phyloP scores from a whole-genome alignment of 2,797 vertebrate species.

The Cyprinodon diabolis region DNA sequence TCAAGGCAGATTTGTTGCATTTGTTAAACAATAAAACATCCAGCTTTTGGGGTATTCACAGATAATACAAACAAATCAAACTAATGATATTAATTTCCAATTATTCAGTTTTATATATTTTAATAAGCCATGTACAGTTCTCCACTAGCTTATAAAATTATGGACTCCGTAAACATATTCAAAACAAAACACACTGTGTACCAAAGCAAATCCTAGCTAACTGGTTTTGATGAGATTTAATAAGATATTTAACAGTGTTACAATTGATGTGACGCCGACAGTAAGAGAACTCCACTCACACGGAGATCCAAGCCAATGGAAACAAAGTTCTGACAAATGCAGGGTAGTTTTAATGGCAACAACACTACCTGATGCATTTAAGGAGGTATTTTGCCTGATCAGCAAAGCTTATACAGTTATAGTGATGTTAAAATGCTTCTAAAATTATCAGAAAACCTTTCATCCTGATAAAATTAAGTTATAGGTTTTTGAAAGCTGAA shows the following conservation, averaged over 20 bases:
- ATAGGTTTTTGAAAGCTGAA: no score
- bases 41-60: constrained; percentile 23
- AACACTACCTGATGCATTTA: no score
- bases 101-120: background rate
- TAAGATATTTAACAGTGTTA: background rate
- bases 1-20: constrained; percentile 44
- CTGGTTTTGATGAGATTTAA: background rate
- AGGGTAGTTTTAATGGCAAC: no score
- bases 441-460: no score
- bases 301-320: no score
- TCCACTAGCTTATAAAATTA: background rate
- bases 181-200: background rate
- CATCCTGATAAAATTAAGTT: no score
- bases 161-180: background rate
- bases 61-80: background rate
- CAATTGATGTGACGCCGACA: background rate
- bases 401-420: no score
- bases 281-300: no score
- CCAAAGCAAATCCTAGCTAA: background rate
- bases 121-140: background rate
- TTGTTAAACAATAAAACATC: constrained; percentile 76
- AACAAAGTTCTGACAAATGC: no score
- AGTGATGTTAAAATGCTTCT: no score
- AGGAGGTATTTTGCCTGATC: no score
- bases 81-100: background rate